Conservation (phyloP, 2,113 vertebrate species). For the Pseudolaguvia tuberculata region DNA sequence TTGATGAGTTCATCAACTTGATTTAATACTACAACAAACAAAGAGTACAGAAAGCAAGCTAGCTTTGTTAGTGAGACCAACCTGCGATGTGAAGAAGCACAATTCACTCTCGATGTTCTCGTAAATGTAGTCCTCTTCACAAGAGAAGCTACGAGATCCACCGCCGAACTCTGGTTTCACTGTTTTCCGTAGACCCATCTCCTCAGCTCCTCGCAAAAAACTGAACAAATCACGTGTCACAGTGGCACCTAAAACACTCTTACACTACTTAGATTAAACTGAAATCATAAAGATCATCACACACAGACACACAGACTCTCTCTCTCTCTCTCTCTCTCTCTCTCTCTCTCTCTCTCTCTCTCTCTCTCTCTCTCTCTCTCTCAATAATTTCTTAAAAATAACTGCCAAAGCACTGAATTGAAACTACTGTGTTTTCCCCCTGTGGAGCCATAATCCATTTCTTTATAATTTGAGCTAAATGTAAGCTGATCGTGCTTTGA, state of each 20-base stretch:
- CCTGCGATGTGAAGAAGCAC: constrained; percentile 95
- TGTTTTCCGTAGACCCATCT: constrained; percentile 83
- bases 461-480: not conserved
- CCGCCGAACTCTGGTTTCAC: constrained; percentile 91
- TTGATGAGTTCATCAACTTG: not conserved
- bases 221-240: constrained; percentile 58
- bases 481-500: not conserved
- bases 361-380: too few relatives aligned
- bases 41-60: not conserved
- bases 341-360: too few relatives aligned
- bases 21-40: not conserved
- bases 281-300: not conserved
- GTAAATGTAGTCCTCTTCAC: constrained; percentile 96
- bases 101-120: constrained; percentile 94
- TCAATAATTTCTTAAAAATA: not conserved
- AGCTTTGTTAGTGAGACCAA: constrained; percentile 48
- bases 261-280: not conserved
- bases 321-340: too few relatives aligned
- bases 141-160: constrained; percentile 84
- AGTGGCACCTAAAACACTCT: not conserved
- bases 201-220: constrained; percentile 88
- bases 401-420: not conserved
- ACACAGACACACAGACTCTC: too few relatives aligned
- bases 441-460: not conserved
- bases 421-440: not conserved